Percentiles rank a stretch among this genome's conserved stretches.
phyloP scores from a whole-genome alignment of 2,888 invertebrate genomes.

The Hydropsyche betteni region DNA sequence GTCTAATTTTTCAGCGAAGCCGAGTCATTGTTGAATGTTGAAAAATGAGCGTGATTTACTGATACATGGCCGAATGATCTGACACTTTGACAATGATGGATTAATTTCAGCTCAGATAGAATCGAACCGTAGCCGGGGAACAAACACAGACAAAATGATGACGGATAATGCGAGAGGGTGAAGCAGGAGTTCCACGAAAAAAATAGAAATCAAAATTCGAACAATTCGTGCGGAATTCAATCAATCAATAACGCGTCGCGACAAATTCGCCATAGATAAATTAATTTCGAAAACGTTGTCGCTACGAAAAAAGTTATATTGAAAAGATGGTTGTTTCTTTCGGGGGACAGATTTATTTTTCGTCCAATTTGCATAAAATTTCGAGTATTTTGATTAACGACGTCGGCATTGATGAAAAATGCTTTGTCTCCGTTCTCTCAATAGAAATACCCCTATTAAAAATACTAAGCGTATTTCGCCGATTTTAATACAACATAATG shows the following conservation, averaged over 20 bases:
- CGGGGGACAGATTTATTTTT: conserved; percentile 15
- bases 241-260: conserved; percentile 21
- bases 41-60: conserved; percentile 38
- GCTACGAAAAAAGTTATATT: conserved; percentile 7
- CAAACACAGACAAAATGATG: conserved; percentile 30
- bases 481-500: too few species aligned
- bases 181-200: neutral
- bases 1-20: conserved; percentile 18
- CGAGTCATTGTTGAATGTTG: conserved; percentile 23
- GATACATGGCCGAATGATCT: conserved; percentile 39
- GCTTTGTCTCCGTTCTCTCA: conserved; percentile 34
- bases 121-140: conserved; percentile 27
- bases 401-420: conserved; percentile 16
- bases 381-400: conserved; percentile 17
- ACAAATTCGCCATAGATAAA: conserved; percentile 22
- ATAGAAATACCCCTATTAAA: neutral
- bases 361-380: conserved; percentile 33
- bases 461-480: too few species aligned
- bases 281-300: conserved; percentile 39
- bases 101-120: conserved; percentile 37
- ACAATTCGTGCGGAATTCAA: conserved; percentile 15
- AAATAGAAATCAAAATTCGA: conserved; percentile 24
- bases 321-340: neutral
- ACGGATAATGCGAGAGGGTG: neutral
- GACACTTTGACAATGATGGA: conserved; percentile 42